Evolutionary conservation across 2,888 invertebrate genomes (phyloP), one percentile per base, ranked within the genome.

Genomic region (Platycnemis pennipes): DNA sequence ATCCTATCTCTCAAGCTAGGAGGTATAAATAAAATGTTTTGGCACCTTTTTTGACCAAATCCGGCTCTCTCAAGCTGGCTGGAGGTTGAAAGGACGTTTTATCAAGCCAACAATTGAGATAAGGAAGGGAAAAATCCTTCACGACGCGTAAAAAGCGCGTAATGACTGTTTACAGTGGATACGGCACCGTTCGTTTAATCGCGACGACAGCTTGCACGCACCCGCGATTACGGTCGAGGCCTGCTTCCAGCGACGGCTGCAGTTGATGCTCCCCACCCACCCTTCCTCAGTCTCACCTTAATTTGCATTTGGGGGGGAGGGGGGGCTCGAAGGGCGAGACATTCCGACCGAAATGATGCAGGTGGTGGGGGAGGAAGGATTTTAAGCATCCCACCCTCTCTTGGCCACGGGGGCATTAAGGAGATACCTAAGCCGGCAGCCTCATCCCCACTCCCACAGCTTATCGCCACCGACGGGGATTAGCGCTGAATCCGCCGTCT

Each of bases 401-500:
- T 8, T 77, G 77, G 77, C 26, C n/a, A n/a, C 63, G 63, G 13
- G 1, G 77, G 77, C 31, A 77, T 77, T 77, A 77, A 7, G 77
- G 77, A 37, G 77, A 37, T 31, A 77, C 11, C 37, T 37, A 77
- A 77, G 22, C 49, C 37, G 37, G 77, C 77, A 13, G n/a, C 45
- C 46, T 45, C 87, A 87, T 46, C 45, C 37, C 77, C 26, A 31
- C 77, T 37, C 77, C 86, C 44, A n/a, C 87, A 19, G 45, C 44
- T 87, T 87, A 87, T 87, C 87, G 11, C 45, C 87, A 37, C 87
- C 45, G 87, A 46, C 45, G 22, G 87, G 87, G 44, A 87, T 87
- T 45, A 87, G 46, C 45, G 46, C 77, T 87, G 46, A 87, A 87
- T 87, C 87, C 87, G 87, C 87, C 46, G 87, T 87, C 87, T 87